Evolutionary conservation across 1,140 invertebrate species (phyloP), one percentile per base, ranked within the genome.

Genomic region (Physella acuta): DNA sequence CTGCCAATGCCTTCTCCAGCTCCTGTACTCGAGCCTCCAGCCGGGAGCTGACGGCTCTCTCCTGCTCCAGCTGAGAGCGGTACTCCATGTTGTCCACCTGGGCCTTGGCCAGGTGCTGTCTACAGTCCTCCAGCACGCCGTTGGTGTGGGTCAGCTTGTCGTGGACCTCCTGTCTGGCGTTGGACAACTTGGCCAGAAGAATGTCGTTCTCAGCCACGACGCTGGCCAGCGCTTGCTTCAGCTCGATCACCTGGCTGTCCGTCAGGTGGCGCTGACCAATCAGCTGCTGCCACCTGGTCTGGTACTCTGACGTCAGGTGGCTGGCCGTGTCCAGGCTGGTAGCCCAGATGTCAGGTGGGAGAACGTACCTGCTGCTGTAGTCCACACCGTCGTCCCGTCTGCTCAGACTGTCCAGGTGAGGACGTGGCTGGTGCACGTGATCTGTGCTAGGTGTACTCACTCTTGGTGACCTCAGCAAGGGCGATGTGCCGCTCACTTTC

Each of bases 21-120:
- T 79, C 75, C 36, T 74, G 71, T 3, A 79, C 70, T 59, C 75
- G 70, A 3, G 36, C 60, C 28, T 79, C 78, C 34, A 77, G 60
- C 0, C 62, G 56, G 24, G 76, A 74, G 31, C 69, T 68, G 36
- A 69, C 70, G 20, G 63, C 64, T 58, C 74, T 75, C 53, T 81
- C 80, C 39, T 77, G 73, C 34, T 79, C 76, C 64, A 78, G 65
- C 44, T 72, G 72, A 14, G 74, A 73, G 8, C 78, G 70, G 39
- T 80, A 64, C 65, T 82, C 79, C 71, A 77, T 76, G 72, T 82
- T 82, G 68, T 82, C 80, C 20, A 78, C 78, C 62, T 82, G 79
- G 31, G 79, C 73, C 58, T 75, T 79, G 28, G 76, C 71, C 17
- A 81, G 60, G 55, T 81, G 78, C 51, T 73, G 63, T 36, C 79